Conservation (phyloP, 2,797 vertebrate species). For the Gymnothorax reevesii region DNA sequence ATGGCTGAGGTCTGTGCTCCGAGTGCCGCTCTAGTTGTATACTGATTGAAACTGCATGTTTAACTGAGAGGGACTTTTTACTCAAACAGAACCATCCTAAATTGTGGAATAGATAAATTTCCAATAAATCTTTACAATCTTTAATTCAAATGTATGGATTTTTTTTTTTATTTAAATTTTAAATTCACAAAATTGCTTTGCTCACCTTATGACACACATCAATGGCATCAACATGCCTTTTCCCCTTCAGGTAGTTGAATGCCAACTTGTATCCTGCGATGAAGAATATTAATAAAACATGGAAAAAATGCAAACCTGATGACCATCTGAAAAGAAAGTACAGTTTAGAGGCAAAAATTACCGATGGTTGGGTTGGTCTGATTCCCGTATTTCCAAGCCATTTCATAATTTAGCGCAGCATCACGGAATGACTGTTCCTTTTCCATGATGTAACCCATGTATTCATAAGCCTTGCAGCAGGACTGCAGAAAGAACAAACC, state of each 20-base stretch:
- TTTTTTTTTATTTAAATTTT: too few species aligned
- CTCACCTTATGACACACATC: constrained; percentile 94
- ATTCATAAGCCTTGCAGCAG: constrained; percentile 97
- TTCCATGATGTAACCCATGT: constrained; percentile 97
- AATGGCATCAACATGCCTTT: constrained; percentile 91
- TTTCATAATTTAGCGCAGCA: constrained; percentile 91
- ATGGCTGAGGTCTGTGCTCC: too few species aligned
- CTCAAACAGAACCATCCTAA: neutral
- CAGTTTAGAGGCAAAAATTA: constrained; percentile 51
- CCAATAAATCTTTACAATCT: neutral
- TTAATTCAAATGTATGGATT: neutral
- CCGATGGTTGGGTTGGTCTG: constrained; percentile 89
- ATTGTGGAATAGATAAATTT: neutral
- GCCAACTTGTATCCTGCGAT: constrained; percentile 94
- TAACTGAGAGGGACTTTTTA: neutral
- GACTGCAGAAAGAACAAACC: constrained; percentile 73
- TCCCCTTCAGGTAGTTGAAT: constrained; percentile 97
- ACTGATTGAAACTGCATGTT: neutral
- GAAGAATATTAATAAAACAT: constrained; percentile 27
- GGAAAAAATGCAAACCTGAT: neutral
- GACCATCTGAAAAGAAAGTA: neutral
- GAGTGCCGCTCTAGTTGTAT: too few species aligned
- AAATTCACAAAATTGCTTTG: neutral
- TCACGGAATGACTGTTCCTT: constrained; percentile 95
- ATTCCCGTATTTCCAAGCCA: constrained; percentile 95